Base-by-base conservation (phyloP, 2,113 vertebrate genomes). In the Dasyurus viverrinus region DNA sequence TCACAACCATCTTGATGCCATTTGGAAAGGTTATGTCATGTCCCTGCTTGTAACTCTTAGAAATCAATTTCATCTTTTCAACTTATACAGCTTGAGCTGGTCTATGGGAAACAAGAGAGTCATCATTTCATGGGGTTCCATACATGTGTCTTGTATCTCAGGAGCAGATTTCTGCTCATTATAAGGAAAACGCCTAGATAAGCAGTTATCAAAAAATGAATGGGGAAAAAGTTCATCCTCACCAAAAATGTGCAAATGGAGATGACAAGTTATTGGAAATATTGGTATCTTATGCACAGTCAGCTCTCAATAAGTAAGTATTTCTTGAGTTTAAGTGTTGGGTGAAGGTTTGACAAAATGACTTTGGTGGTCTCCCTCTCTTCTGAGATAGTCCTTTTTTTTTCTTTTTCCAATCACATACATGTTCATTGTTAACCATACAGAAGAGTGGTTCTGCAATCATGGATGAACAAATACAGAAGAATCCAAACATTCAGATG, bases 11-110 rank as follows among this genome's bases (percentile, higher is more conserved):
- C 53, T 92, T 93, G 97, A 55, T 90, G 90, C 97, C 94, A 48
- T 96, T 96, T 97, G 93, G 93, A 90, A 97, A 97, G 93, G 91
- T 89, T 84, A 54, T 95, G 94, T 96, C 93, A 93, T 93, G 89
- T 93, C 95, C 95, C 68, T 93, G 91, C 94, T 97, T 91, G 91
- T 94, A 53, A 94, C 47, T 54, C 97, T 90, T 57, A 93, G 92
- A 98, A 97, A 91, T 89, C 5, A 91, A 10, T 90, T 91, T 95
- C 50, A 42, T 60, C 57, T 91, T 95, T 90, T 96, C 48, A 90
- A 50, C 93, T 91, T 93, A 52, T 92, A 23, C n/a, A 84, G 68
- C 68, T 8, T 84, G 68, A 84, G 9, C 68, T 84, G 68, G 68
- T 84, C n/a, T 42, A 42, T 84, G 68, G 68, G n/a, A 42, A n/a